Evolutionary conservation across 2,113 vertebrate species (phyloP), one percentile per base, ranked within the genome.

Genomic region (Xyrauchen texanus): DNA sequence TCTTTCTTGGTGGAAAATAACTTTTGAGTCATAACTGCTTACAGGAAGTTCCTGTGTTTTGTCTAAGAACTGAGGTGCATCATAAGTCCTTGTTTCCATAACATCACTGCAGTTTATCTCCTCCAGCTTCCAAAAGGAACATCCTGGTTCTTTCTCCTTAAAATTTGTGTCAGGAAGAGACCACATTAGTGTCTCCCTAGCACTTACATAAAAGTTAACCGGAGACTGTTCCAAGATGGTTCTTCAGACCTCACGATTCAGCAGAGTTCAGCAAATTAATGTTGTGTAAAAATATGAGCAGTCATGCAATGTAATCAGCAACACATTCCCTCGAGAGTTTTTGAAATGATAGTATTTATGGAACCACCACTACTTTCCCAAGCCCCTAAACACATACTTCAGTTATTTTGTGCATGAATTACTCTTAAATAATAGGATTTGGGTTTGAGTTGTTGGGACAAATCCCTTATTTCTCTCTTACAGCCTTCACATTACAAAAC

Each of bases 1-100:
- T 47, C 16, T 42, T 75, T 42, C 46, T 52, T 15, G 34, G 58
- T 64, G 44, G 62, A 63, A 65, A 44, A n/a, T n/a, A 45, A 15
- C 13, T 1, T 6, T 21, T 10, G 5, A 65, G 12, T 55, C 61
- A 45, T 76, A 49, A 8, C 2, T 6, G 4, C 42, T 12, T 34
- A 16, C 16, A 53, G 74, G 74, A 76, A 55, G 34, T 65, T 76
- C 74, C 62, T 65, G 62, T 65, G 73, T 76, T 76, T 53, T 53
- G 74, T 65, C 74, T 76, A 16, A 21, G 61, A 76, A 61, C 7
- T 16, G 45, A 63, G 4, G 16, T 10, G 16, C 47, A 13, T 63
- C 16, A 75, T 75, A 63, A 42, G 58, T 21, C 21, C n/a, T 47
- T 73, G 44, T 21, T 55, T 73, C 44, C 9, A 8, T 62, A 58